Base-by-base conservation (phyloP, 2,797 vertebrate species). In the Brachymystax lenok region DNA sequence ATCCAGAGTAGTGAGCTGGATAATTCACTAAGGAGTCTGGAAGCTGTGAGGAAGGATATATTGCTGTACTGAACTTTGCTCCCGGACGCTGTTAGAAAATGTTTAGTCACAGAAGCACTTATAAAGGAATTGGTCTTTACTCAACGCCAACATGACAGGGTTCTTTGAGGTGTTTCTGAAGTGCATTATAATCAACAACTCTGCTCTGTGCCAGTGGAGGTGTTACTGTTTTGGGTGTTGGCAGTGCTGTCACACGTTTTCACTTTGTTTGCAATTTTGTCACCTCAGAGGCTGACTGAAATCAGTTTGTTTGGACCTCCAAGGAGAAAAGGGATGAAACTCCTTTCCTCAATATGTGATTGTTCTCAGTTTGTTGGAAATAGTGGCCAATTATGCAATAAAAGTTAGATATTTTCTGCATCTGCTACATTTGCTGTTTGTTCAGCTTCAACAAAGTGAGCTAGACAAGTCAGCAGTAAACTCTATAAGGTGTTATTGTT, bases 51-150 rank as follows among this genome's bases (percentile, higher is more conserved):
- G 24, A 24, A 24, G 24, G 24, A 24, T 24, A 74, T 86, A 75
- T 19, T 56, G n/a, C 17, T 56, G 54, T 1, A 6, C 2, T 86
- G 93, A 93, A 93, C 93, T 95, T 93, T 94, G 94, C 82, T 87
- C 93, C 0, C 59, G 71, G 81, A 5, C 75, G 28, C 79, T 71
- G 83, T 86, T 83, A 74, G 74, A 69, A 24, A 24, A 79, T 80
- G n/a, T 71, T 35, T 35, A 0, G 33, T 35, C 33, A 35, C 33
- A 35, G 5, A 35, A 5, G 33, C 33, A 35, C 33, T 35, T 35
- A 35, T 6, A 35, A 35, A 35, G 5, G 5, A 35, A 35, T 35
- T 35, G 1, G 33, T 35, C 28, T 66, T 30, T 33, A 19, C 27
- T 30, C 14, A 30, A 66, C 0, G 27, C 14, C 24, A 66, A 10